phyloP scores from a whole-genome alignment of 2,113 vertebrate species.

The Eptesicus fuscus region DNA sequence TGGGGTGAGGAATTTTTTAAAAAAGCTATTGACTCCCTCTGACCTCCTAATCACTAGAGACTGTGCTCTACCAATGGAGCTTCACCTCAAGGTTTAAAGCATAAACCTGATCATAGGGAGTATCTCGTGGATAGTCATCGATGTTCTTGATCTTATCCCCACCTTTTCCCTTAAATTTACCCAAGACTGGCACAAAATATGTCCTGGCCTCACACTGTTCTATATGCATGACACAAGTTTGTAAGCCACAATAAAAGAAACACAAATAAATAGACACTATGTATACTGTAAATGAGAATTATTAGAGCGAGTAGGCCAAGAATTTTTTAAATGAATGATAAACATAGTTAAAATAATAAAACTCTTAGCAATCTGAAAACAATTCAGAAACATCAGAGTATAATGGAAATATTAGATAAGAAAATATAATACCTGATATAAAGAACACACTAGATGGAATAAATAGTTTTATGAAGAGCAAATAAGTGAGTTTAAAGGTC shows the following conservation, averaged over 20 bases:
- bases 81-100: neutral
- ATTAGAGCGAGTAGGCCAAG: neutral
- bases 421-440: neutral
- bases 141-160: neutral
- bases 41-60: neutral
- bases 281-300: neutral
- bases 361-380: neutral
- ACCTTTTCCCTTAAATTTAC: neutral
- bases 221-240: neutral
- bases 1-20: neutral
- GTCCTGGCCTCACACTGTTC: neutral
- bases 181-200: neutral
- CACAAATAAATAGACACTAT: neutral
- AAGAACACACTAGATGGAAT: neutral
- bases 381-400: neutral
- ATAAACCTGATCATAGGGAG: neutral
- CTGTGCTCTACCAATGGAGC: fast-evolving
- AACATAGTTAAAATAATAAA: neutral
- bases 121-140: neutral
- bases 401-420: neutral
- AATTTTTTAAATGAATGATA: neutral
- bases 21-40: neutral
- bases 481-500: neutral
- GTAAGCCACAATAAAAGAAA: neutral
- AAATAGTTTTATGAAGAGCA: neutral